A percentile compares a stretch with the other conserved stretches of the same genome.
Evolutionary conservation across 1,140 invertebrate species (phyloP).

Genomic region (Pemphigus obesinymphae): DNA sequence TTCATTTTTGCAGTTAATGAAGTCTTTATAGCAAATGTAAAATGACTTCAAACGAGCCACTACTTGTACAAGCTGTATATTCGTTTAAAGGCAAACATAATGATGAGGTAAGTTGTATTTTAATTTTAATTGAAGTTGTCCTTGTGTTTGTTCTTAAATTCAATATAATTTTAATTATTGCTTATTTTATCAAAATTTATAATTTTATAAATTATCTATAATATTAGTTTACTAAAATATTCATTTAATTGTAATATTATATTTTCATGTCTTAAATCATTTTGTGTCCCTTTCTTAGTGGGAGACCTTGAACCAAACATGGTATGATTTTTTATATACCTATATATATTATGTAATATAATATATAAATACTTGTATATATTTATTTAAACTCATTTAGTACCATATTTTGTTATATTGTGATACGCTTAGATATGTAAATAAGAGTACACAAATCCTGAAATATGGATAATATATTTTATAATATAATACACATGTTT

Average conservation of each 20-base stretch:
- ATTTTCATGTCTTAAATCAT: conserved; percentile 33
- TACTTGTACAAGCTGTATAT: conserved; percentile 82
- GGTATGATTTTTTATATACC: conserved; percentile 25
- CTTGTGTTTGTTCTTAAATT: neutral
- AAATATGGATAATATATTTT: neutral
- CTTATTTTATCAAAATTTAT: neutral
- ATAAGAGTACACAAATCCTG: neutral
- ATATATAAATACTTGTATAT: too few relatives aligned
- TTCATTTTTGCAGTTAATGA: neutral
- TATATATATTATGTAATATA: neutral
- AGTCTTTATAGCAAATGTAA: neutral
- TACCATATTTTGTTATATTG: neutral
- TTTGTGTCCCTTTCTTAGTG: conserved; percentile 13
- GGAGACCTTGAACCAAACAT: conserved; percentile 20
- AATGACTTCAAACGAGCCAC: conserved; percentile 54
- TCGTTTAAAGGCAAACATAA: conserved; percentile 94
- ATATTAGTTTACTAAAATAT: neutral
- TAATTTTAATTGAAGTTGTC: conserved; percentile 19
- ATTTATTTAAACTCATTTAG: neutral
- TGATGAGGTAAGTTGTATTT: conserved; percentile 74
- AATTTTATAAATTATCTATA: neutral
- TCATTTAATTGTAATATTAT: conserved; percentile 14
- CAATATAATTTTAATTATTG: neutral
- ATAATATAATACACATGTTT: neutral
- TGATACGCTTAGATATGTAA: neutral